phyloP scores from a whole-genome alignment of 2,888 invertebrate species.

The Drosophila prostipennis region DNA sequence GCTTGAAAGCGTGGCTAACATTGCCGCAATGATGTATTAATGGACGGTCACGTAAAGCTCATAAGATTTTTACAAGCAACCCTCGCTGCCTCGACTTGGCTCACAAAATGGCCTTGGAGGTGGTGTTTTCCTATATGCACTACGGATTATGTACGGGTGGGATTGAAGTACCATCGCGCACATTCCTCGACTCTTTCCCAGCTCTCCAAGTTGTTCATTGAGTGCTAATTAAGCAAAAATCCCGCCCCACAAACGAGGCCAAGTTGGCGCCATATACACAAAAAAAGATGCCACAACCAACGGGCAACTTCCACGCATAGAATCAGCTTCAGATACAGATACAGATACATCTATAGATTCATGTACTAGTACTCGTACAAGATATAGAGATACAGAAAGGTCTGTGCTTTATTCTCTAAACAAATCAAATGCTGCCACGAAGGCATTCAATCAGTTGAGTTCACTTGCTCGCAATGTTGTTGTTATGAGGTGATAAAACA shows the following conservation, averaged over 20 bases:
- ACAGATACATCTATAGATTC: conserved; percentile 6
- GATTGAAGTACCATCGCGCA: conserved; percentile 12
- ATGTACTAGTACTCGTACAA: neutral
- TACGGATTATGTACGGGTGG: conserved; percentile 6
- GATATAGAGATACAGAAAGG: conserved; percentile 14
- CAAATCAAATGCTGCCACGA: conserved; percentile 80
- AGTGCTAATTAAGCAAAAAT: conserved; percentile 79
- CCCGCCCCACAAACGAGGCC: conserved; percentile 76
- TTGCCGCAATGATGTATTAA: conserved; percentile 71
- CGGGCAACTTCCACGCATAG: conserved; percentile 20
- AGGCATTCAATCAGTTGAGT: conserved; percentile 73
- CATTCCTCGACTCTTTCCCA: conserved; percentile 42
- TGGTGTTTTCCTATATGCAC: conserved; percentile 21
- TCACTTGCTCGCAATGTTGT: conserved; percentile 47
- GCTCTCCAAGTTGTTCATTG: conserved; percentile 65
- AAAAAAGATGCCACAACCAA: conserved; percentile 45
- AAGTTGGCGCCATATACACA: conserved; percentile 76
- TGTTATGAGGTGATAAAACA: conserved; percentile 71
- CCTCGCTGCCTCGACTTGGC: conserved; percentile 59
- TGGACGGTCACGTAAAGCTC: conserved; percentile 70
- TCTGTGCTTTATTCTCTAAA: conserved; percentile 74
- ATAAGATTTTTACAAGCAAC: conserved; percentile 73
- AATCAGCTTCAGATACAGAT: conserved; percentile 11
- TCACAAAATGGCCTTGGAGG: conserved; percentile 33
- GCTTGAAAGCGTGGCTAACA: conserved; percentile 23